Conservation (phyloP, 2,113 vertebrate genomes). For the Anguilla japonica region DNA sequence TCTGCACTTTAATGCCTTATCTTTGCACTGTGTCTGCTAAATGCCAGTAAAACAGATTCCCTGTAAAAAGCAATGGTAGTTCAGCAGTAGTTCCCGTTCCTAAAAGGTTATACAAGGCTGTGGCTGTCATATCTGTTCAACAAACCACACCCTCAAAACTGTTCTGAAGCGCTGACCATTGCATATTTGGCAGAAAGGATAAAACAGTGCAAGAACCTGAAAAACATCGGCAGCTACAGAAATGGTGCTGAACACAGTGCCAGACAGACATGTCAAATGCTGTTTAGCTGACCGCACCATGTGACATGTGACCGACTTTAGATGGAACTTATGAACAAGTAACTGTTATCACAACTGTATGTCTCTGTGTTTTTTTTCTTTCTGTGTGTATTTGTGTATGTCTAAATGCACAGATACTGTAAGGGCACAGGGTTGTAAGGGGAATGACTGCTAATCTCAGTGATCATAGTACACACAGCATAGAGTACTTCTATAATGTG, state of each 20-base stretch:
- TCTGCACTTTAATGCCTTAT: too few relatives aligned
- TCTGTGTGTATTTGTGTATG: background rate
- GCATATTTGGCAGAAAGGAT: background rate
- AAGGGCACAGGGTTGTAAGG: too few relatives aligned
- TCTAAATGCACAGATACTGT: background rate
- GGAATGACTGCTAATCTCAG: too few relatives aligned
- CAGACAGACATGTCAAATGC: background rate
- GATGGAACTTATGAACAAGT: too few relatives aligned
- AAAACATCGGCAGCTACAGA: background rate
- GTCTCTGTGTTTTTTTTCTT: background rate
- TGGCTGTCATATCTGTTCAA: background rate
- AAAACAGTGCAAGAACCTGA: background rate
- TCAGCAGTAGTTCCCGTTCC: background rate
- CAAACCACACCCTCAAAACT: background rate
- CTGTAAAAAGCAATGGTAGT: background rate
- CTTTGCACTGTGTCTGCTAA: too few relatives aligned
- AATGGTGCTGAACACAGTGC: background rate
- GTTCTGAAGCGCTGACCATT: background rate
- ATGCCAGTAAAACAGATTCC: too few relatives aligned
- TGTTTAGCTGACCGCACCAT: too few relatives aligned
- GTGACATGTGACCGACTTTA: background rate
- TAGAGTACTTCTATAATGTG: too few relatives aligned
- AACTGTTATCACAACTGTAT: background rate
- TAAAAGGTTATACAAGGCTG: background rate
- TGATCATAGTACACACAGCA: too few relatives aligned